These are phyloP conservation scores for Poecilia gillii DNA, from an alignment of 2,797 vertebrate species.

Conservation along the genomic window DNA sequence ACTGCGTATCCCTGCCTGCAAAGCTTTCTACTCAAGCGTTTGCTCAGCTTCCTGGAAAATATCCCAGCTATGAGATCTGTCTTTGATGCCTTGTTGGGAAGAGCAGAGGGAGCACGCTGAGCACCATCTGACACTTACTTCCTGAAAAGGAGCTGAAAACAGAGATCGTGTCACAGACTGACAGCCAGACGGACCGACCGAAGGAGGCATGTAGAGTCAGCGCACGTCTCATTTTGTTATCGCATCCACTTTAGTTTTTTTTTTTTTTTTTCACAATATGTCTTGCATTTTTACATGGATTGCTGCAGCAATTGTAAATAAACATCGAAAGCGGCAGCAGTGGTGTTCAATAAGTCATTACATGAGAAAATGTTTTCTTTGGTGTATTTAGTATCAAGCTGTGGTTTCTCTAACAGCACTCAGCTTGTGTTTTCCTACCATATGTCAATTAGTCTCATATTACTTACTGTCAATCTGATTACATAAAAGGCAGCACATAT, in stretches of 20 bases:
- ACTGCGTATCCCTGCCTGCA: constrained; percentile 22
- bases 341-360: background rate
- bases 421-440: constrained; percentile 14
- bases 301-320: background rate
- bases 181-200: constrained; percentile 1
- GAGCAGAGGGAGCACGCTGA: constrained; percentile 52
- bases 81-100: constrained; percentile 54
- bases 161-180: constrained; percentile 4
- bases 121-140: constrained; percentile 61
- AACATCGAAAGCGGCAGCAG: background rate
- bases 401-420: constrained; percentile 7
- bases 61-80: constrained; percentile 61
- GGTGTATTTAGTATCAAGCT: constrained; percentile 10
- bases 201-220: constrained; percentile 3
- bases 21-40: constrained; percentile 15
- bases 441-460: constrained; percentile 23
- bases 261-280: background rate
- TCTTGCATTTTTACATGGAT: background rate
- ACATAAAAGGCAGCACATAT: background rate
- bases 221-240: background rate
- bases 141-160: constrained; percentile 20
- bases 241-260: background rate
- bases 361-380: constrained; percentile 1
- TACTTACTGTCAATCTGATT: background rate
- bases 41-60: constrained; percentile 44